Percentiles rank a stretch among this genome's conserved stretches.
phyloP scores from a whole-genome alignment of 2,113 vertebrate genomes.

The Mastomys coucha region DNA sequence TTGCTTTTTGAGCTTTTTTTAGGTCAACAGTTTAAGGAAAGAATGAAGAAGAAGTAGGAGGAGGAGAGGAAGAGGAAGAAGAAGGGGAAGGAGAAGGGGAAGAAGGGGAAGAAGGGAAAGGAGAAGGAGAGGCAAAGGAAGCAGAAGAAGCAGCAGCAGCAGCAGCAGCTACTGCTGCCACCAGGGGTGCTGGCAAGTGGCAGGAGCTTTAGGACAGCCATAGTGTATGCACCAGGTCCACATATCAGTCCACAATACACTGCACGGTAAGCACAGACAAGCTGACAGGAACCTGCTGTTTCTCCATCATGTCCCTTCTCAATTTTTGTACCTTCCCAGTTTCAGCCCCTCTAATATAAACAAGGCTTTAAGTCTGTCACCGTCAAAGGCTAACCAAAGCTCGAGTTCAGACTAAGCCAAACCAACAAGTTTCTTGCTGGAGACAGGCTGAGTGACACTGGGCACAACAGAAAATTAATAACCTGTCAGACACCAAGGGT shows the following conservation, averaged over 20 bases:
- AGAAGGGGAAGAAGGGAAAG: too few species aligned
- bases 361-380: not conserved
- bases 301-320: not conserved
- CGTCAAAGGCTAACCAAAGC: not conserved
- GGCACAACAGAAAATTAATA: not conserved
- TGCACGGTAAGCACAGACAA: not conserved
- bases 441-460: not conserved
- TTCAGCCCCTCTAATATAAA: not conserved
- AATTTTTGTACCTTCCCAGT: not conserved
- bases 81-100: too few species aligned
- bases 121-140: too few species aligned
- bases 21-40: not conserved
- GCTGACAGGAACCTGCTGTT: not conserved
- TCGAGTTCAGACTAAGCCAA: not conserved
- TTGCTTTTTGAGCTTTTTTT: not conserved
- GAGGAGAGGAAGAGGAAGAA: too few species aligned
- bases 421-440: not conserved
- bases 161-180: too few species aligned
- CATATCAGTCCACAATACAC: accelerated
- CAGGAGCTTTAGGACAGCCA: not conserved
- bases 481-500: not conserved
- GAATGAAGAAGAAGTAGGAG: too few species aligned
- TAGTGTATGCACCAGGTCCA: too few species aligned
- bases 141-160: too few species aligned
- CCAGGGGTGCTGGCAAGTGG: not conserved